Conservation (phyloP, 2,113 vertebrate genomes). For the Myiagra hebetior region DNA sequence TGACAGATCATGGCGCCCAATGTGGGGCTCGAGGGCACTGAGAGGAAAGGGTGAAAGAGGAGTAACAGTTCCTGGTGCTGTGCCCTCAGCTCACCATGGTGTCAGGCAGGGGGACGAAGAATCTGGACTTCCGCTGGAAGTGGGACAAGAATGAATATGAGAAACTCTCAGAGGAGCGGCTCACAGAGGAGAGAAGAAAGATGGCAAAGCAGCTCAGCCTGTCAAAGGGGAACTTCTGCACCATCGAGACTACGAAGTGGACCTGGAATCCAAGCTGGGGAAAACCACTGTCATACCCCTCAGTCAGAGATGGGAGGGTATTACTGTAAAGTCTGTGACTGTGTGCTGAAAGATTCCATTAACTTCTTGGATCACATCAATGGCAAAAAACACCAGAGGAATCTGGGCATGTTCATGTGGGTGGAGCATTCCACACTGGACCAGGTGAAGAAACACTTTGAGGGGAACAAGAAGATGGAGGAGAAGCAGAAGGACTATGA, state of each 20-base stretch:
- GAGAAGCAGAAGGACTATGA: slow-evolving; percentile 99
- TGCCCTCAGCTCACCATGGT: neutral
- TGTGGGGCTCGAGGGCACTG: neutral
- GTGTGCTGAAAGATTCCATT: slow-evolving; percentile 97
- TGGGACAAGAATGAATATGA: slow-evolving; percentile 99
- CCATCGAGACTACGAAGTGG: slow-evolving; percentile 98
- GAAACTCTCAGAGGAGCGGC: slow-evolving; percentile 88
- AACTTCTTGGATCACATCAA: slow-evolving; percentile 99
- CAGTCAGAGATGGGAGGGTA: slow-evolving; percentile 99
- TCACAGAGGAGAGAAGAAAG: slow-evolving; percentile 91
- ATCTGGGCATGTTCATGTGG: slow-evolving; percentile 98
- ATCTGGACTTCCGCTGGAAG: slow-evolving; percentile 91
- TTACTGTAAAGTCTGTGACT: slow-evolving; percentile 98
- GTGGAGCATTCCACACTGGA: slow-evolving; percentile 95
- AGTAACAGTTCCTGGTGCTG: neutral
- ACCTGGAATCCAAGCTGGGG: slow-evolving; percentile 96
- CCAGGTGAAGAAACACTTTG: slow-evolving; percentile 96
- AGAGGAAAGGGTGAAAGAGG: neutral
- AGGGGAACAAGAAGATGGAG: slow-evolving; percentile 96
- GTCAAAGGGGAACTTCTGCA: slow-evolving; percentile 93
- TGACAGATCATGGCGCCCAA: no score
- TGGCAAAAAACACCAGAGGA: slow-evolving; percentile 98
- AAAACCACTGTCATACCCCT: slow-evolving; percentile 97
- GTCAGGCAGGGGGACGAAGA: slow-evolving; percentile 78
- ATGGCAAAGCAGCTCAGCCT: slow-evolving; percentile 87